Evolutionary conservation across 1,140 invertebrate species (phyloP), one percentile per base, ranked within the genome.

Genomic region (Capitella teleta): DNA sequence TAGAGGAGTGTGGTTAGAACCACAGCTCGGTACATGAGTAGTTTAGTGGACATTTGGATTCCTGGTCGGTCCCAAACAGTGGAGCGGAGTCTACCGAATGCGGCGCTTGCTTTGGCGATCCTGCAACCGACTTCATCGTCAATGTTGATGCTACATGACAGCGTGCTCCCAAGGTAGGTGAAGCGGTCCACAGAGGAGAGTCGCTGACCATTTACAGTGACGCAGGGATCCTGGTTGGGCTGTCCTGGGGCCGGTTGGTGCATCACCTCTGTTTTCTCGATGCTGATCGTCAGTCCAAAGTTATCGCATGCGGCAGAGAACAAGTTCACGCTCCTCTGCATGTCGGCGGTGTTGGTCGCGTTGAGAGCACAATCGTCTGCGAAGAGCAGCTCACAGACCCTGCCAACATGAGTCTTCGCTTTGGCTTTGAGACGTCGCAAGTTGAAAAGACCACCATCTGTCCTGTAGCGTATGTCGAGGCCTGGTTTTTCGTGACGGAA

Each of bases 381-480:
- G 25, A 43, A 43, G 2, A 43, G 41, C 16, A 43, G n/a, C 18
- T 43, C 41, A n/a, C 24, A 23, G n/a, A 43, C 14, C 18, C 2
- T 19, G 25, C 5, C 2, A 21, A 21, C 10, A n/a, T 4, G 18
- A n/a, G 24, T 25, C 34, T 59, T 59, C 6, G 55, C 47, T 16
- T 45, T 47, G 14, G 55, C 44, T 41, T 54, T 23, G 16, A 55
- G 50, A 2, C 45, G 25, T 21, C 37, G 25, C 4, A 26, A 38
- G 25, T 57, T 57, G 32, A 58, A 57, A 5, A 53, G 40, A 21
- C 16, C 44, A 10, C 3, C 52, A 54, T 54, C 55, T 8, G 41
- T 49, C 1, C 45, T 34, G 30, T 56, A 45, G 34, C 24, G 38
- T 1, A 57, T 24, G 38, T 28, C 19, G 26, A 43, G 28, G 4